Conservation (phyloP, 2,888 invertebrate species). For the Acrocera orbiculus region DNA sequence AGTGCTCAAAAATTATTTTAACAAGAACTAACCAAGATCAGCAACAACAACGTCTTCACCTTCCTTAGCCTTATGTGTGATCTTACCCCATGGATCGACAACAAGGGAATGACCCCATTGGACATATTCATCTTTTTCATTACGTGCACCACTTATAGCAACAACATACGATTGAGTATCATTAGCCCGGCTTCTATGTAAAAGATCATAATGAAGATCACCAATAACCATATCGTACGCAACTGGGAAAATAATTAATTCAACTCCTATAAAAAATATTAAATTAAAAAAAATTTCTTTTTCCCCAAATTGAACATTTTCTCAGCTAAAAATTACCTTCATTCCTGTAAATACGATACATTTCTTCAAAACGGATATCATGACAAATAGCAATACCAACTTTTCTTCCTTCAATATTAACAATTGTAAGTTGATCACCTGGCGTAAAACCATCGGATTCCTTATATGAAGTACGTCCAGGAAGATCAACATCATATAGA, state of each 20-base stretch:
- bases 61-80: conserved; percentile 46
- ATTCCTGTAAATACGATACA: conserved; percentile 56
- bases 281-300: too few species aligned
- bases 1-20: conserved; percentile 23
- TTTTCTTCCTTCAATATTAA: conserved; percentile 50
- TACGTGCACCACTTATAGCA: conserved; percentile 62
- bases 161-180: conserved; percentile 77
- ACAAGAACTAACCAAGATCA: conserved; percentile 44
- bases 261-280: conserved; percentile 41
- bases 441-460: conserved; percentile 70
- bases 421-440: conserved; percentile 56
- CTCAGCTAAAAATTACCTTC: too few species aligned
- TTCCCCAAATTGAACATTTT: too few species aligned
- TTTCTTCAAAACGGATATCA: conserved; percentile 79
- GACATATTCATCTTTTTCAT: conserved; percentile 51
- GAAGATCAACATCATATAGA: conserved; percentile 71
- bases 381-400: conserved; percentile 93
- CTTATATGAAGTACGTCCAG: conserved; percentile 46
- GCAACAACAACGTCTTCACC: conserved; percentile 48
- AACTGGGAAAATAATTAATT: conserved; percentile 69
- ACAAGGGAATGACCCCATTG: conserved; percentile 73
- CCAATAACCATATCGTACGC: conserved; percentile 91
- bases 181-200: conserved; percentile 55
- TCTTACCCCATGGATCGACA: conserved; percentile 55
- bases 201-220: conserved; percentile 71